Conservation (phyloP, 1,140 invertebrate genomes). For the Rhagoletis zephyria region DNA sequence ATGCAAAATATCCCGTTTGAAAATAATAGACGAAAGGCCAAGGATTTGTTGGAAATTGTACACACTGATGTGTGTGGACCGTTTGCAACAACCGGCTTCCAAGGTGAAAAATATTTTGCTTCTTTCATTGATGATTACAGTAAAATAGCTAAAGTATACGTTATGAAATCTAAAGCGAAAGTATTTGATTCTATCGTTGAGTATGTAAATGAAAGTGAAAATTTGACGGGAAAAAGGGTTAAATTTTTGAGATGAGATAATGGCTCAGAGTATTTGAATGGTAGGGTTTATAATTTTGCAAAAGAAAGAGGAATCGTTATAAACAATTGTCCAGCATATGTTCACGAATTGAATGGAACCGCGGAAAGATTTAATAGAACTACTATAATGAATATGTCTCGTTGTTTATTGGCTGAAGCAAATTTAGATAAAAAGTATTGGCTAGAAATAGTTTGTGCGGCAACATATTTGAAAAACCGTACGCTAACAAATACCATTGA, state of each 20-base stretch:
- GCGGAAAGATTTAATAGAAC: neutral
- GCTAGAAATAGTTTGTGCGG: slow-evolving; percentile 59
- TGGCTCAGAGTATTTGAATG: neutral
- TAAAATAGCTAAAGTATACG: slow-evolving; percentile 71
- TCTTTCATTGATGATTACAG: slow-evolving; percentile 71
- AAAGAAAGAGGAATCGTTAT: neutral
- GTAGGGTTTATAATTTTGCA: neutral
- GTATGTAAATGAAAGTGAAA: neutral
- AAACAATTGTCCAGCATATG: neutral
- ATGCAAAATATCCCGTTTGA: slow-evolving; percentile 72
- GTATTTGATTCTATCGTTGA: neutral
- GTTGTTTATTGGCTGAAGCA: neutral
- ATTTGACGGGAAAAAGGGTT: neutral
- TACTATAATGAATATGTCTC: too few species aligned
- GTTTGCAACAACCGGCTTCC: slow-evolving; percentile 60
- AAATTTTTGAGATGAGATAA: neutral
- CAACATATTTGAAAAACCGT: slow-evolving; percentile 65
- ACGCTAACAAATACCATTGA: slow-evolving; percentile 64
- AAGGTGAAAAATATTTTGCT: slow-evolving; percentile 62
- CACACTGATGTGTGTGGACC: slow-evolving; percentile 58
- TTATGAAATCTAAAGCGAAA: slow-evolving; percentile 56
- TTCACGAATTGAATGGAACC: neutral
- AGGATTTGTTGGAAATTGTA: slow-evolving; percentile 56
- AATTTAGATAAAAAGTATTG: slow-evolving; percentile 63
- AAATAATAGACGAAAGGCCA: slow-evolving; percentile 68